Conservation (phyloP, 2,797 vertebrate species). For the Acanthurus lineatus region DNA sequence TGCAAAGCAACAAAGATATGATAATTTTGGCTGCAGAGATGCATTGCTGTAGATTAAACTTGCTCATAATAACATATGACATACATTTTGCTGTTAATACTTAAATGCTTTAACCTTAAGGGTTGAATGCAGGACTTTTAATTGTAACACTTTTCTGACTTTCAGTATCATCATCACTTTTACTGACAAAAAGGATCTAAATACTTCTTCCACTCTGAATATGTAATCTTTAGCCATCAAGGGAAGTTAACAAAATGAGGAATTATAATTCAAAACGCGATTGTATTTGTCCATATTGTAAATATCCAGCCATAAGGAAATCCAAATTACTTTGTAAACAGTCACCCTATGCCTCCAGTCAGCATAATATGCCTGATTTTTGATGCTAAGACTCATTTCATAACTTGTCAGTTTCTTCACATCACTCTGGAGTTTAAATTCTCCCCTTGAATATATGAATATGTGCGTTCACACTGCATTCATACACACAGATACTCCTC, state of each 20-base stretch:
- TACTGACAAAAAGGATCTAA: background rate
- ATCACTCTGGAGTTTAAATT: slow-evolving; percentile 15
- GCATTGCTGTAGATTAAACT: too few relatives aligned
- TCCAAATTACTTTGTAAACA: background rate
- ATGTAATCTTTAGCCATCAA: slow-evolving; percentile 1
- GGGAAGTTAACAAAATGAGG: background rate
- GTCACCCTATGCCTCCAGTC: background rate
- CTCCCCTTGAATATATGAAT: slow-evolving; percentile 2
- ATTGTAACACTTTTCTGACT: too few relatives aligned
- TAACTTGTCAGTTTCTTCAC: background rate
- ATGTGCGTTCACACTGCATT: background rate
- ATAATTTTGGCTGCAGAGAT: too few relatives aligned
- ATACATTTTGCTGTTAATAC: too few relatives aligned
- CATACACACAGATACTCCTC: slow-evolving; percentile 11
- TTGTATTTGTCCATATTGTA: background rate
- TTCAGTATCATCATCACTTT: background rate
- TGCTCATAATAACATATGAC: too few relatives aligned
- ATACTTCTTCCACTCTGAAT: background rate
- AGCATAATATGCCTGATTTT: background rate
- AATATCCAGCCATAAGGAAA: background rate
- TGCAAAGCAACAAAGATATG: too few relatives aligned
- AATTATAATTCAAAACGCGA: background rate
- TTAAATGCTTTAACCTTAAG: too few relatives aligned
- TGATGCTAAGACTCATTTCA: background rate
- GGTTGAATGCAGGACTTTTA: too few relatives aligned